phyloP scores from a whole-genome alignment of 2,888 invertebrate species.

The Leucoptera coffeella region DNA sequence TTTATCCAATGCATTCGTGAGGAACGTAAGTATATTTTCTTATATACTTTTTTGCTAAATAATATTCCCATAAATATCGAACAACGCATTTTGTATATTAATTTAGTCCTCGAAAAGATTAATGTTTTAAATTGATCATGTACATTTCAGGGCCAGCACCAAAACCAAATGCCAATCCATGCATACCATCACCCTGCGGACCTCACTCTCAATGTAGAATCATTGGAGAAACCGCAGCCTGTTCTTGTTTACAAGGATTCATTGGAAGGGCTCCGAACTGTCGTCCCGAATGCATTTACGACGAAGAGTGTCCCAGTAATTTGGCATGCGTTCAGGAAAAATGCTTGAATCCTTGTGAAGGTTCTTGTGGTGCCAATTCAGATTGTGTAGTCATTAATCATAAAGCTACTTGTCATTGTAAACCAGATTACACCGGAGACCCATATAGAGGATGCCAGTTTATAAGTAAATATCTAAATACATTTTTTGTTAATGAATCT shows the following conservation, averaged over 20 bases:
- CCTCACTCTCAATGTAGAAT: slow-evolving; percentile 77
- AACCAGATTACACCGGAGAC: slow-evolving; percentile 75
- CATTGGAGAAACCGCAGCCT: slow-evolving; percentile 69
- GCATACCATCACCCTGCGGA: slow-evolving; percentile 79
- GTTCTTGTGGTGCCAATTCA: slow-evolving; percentile 75
- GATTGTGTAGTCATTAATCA: slow-evolving; percentile 77
- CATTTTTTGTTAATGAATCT: no score
- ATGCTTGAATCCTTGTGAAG: slow-evolving; percentile 78
- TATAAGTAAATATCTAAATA: slow-evolving; percentile 29
- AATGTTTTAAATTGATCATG: neutral
- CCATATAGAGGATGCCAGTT: slow-evolving; percentile 72
- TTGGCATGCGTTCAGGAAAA: slow-evolving; percentile 76
- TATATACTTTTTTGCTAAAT: no score
- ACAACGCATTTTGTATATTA: no score
- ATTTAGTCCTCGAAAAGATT: no score
- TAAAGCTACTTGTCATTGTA: slow-evolving; percentile 76
- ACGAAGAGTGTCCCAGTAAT: slow-evolving; percentile 79
- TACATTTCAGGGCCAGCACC: slow-evolving; percentile 43
- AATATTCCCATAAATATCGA: no score
- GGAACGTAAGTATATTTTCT: slow-evolving; percentile 53
- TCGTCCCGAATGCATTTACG: slow-evolving; percentile 78
- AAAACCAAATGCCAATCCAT: slow-evolving; percentile 63
- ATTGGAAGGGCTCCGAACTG: slow-evolving; percentile 81
- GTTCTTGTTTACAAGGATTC: slow-evolving; percentile 73
- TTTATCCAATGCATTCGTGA: slow-evolving; percentile 65